Conservation (phyloP, 2,113 vertebrate genomes). For the Cheirogaleus medius region DNA sequence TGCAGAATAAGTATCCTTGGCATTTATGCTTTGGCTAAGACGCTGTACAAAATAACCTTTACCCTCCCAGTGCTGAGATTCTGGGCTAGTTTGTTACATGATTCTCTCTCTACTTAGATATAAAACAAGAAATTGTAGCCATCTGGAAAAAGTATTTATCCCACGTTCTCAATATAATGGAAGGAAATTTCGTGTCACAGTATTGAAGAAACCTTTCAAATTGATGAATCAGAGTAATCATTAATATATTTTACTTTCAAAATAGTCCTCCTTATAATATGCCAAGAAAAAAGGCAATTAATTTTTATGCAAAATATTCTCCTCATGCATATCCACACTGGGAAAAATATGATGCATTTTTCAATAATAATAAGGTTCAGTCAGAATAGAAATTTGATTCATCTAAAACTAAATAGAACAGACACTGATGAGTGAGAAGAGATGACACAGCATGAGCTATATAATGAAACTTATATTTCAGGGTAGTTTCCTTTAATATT, state of each 20-base stretch:
- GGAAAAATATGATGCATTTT: conserved; percentile 16
- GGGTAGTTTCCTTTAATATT: conserved; percentile 44
- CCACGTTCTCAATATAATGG: background rate
- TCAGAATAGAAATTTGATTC: conserved; percentile 26
- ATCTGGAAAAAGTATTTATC: background rate
- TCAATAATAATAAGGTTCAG: background rate
- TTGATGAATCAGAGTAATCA: background rate
- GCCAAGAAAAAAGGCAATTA: conserved; percentile 35
- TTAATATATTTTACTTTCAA: conserved; percentile 44
- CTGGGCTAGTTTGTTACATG: background rate
- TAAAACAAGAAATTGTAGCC: conserved; percentile 6
- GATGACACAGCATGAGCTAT: background rate
- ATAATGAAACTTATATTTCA: conserved; percentile 15
- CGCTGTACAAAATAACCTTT: background rate
- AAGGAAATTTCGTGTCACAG: conserved; percentile 29
- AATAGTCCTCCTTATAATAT: background rate
- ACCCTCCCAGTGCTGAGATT: background rate
- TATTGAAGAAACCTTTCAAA: conserved; percentile 40
- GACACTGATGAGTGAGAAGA: conserved; percentile 11
- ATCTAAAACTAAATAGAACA: conserved; percentile 20
- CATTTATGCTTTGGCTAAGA: background rate
- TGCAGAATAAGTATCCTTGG: background rate
- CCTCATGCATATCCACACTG: background rate
- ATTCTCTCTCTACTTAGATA: background rate
- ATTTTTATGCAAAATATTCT: conserved; percentile 46